A percentile compares a stretch with the other conserved stretches of the same genome.
Evolutionary conservation across 2,888 invertebrate genomes (phyloP).

Genomic region (Epistrophe grossulariae): DNA sequence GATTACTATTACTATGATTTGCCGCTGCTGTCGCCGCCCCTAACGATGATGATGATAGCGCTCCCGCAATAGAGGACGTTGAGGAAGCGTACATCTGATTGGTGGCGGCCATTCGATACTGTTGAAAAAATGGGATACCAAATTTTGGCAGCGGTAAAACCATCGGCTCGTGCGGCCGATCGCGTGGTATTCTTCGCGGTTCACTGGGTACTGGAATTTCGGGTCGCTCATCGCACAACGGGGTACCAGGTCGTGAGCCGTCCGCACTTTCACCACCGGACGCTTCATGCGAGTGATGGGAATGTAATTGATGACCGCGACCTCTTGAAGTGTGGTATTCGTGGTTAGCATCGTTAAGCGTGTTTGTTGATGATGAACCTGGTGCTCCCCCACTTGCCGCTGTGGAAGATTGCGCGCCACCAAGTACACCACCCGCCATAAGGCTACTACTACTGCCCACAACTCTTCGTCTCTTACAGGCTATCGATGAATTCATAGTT

Average conservation of each 20-base stretch:
- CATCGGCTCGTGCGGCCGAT: conserved; percentile 88
- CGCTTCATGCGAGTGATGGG: conserved; percentile 85
- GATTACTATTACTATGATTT: conserved; percentile 72
- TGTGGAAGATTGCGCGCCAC: conserved; percentile 62
- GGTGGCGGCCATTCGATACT: conserved; percentile 79
- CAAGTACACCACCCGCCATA: conserved; percentile 69
- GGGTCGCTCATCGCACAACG: conserved; percentile 92
- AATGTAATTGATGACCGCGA: conserved; percentile 85
- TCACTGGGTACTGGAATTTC: conserved; percentile 89
- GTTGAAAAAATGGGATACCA: conserved; percentile 88
- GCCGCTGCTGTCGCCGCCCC: conserved; percentile 59
- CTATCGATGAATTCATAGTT: conserved; percentile 79
- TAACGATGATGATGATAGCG: conserved; percentile 66
- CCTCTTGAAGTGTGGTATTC: conserved; percentile 84
- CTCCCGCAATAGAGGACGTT: conserved; percentile 76
- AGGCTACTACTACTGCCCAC: conserved; percentile 79
- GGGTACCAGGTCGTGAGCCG: conserved; percentile 93
- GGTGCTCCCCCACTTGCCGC: conserved; percentile 63
- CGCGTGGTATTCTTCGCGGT: conserved; percentile 89
- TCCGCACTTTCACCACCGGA: conserved; percentile 87
- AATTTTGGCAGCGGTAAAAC: conserved; percentile 95
- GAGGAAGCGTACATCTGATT: conserved; percentile 71
- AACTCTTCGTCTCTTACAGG: conserved; percentile 86
- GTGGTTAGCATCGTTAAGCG: conserved; percentile 80
- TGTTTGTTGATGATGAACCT: conserved; percentile 79